Percentiles rank a stretch among this genome's conserved stretches.
Conservation (phyloP, 2,888 invertebrate genomes). For the Pandemis corylana region DNA sequence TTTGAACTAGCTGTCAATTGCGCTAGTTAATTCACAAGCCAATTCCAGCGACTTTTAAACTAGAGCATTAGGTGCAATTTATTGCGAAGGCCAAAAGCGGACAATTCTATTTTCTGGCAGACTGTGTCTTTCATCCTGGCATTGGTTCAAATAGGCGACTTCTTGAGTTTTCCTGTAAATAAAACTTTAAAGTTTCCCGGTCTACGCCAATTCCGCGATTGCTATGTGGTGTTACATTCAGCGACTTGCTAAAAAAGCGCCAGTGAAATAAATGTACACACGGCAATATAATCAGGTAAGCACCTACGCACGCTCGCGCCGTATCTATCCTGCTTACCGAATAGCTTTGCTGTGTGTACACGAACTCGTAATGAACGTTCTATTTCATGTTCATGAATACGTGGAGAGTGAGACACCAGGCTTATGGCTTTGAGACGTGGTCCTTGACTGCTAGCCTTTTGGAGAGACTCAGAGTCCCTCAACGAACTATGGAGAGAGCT, state of each 20-base stretch:
- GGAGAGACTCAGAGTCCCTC: no score
- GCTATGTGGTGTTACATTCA: conserved; percentile 6
- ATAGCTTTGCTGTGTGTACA: no score
- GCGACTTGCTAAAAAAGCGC: background rate
- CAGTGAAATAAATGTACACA: no score
- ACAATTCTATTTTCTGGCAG: conserved; percentile 54
- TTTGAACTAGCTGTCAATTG: background rate
- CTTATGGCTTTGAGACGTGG: no score
- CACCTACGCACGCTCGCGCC: no score
- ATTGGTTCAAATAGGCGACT: conserved; percentile 61
- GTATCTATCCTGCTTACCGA: no score
- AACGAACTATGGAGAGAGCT: no score
- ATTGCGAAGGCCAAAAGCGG: conserved; percentile 46
- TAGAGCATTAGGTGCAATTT: conserved; percentile 46
- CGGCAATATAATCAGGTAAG: no score
- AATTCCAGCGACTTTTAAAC: conserved; percentile 49
- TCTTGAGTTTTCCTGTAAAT: conserved; percentile 55
- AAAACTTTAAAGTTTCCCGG: conserved; percentile 46
- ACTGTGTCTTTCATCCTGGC: conserved; percentile 58
- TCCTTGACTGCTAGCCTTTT: no score
- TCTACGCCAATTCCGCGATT: conserved; percentile 33
- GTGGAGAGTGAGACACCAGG: no score
- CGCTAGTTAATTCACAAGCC: conserved; percentile 42
- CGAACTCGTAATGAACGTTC: background rate
- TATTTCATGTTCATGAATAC: no score